phyloP scores from a whole-genome alignment of 2,113 vertebrate genomes.

The Pyxicephalus adspersus region DNA sequence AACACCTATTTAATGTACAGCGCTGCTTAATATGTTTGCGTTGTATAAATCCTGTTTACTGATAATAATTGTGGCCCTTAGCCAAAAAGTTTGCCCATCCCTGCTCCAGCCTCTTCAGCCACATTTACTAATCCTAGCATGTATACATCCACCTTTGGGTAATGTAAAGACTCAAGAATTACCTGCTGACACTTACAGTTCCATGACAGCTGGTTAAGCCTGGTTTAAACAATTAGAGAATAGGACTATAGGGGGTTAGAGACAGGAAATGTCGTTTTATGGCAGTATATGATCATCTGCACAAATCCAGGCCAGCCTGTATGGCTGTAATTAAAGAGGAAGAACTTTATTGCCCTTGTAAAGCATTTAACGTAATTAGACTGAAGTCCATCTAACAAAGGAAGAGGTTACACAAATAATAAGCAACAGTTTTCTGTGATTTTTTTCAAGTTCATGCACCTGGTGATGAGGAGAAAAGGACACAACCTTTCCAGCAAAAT shows the following conservation, averaged over 20 bases:
- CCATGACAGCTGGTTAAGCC: too few relatives aligned
- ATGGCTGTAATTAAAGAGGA: slow-evolving; percentile 26
- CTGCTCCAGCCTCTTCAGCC: too few relatives aligned
- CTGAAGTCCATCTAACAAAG: slow-evolving; percentile 36
- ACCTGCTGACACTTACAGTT: too few relatives aligned
- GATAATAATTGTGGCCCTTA: too few relatives aligned
- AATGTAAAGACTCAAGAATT: too few relatives aligned
- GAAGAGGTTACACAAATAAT: slow-evolving; percentile 37
- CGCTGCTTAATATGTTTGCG: too few relatives aligned
- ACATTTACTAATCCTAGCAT: too few relatives aligned
- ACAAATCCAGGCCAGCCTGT: background rate
- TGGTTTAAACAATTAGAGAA: too few relatives aligned
- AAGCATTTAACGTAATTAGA: slow-evolving; percentile 45
- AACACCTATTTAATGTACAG: too few relatives aligned
- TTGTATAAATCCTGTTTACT: too few relatives aligned
- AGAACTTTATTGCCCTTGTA: slow-evolving; percentile 26
- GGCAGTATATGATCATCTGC: background rate
- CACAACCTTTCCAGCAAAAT: slow-evolving; percentile 16
- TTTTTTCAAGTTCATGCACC: slow-evolving; percentile 40
- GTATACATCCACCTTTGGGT: too few relatives aligned
- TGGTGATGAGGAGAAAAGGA: background rate
- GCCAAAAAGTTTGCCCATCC: too few relatives aligned
- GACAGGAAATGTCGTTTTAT: background rate
- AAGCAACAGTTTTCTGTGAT: slow-evolving; percentile 7
- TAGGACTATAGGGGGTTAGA: background rate